Base-by-base conservation (phyloP, 2,797 vertebrate genomes). In the Anas bahamensis region DNA sequence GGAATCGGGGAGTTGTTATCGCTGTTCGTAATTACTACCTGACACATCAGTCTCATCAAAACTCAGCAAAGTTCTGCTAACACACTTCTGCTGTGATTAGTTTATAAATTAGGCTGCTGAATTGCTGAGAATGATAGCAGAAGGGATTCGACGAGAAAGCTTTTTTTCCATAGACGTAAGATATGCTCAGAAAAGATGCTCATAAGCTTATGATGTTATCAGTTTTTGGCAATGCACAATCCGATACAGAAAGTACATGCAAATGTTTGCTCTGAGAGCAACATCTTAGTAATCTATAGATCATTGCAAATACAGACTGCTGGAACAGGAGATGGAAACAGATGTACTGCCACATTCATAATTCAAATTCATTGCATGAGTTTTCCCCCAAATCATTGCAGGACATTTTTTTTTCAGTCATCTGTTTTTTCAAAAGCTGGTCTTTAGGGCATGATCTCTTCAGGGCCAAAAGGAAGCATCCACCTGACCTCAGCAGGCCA, bases 21-120 rank as follows among this genome's bases (percentile, higher is more conserved):
- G 85, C 77, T 85, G 44, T 81, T 89, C 70, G 88, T 89, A 96
- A 91, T 91, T 94, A 73, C 81, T 80, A 65, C 63, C 75, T 95
- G 70, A 48, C 73, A 72, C 17, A 52, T 41, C 61, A 72, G 74
- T 69, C 89, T 88, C 55, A 93, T 6, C 74, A 90, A 90, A 96
- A 91, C 56, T 76, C 57, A 52, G 68, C 5, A 4, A 93, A 86
- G 42, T 72, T 92, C 75, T 37, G 35, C 63, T 76, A 78, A 91
- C 26, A 77, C 10, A 18, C 14, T 89, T 86, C 55, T 77, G 39
- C 64, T 91, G 59, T 68, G 79, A 83, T 42, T 52, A 31, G 42
- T 59, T 90, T 90, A 68, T 74, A 87, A 94, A 91, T 83, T 68
- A 89, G 64, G 31, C 41, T 65, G 23, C 83, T 83, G 88, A 88